Evolutionary conservation across 2,113 vertebrate species (phyloP).

Genomic region (Lophius piscatorius): DNA sequence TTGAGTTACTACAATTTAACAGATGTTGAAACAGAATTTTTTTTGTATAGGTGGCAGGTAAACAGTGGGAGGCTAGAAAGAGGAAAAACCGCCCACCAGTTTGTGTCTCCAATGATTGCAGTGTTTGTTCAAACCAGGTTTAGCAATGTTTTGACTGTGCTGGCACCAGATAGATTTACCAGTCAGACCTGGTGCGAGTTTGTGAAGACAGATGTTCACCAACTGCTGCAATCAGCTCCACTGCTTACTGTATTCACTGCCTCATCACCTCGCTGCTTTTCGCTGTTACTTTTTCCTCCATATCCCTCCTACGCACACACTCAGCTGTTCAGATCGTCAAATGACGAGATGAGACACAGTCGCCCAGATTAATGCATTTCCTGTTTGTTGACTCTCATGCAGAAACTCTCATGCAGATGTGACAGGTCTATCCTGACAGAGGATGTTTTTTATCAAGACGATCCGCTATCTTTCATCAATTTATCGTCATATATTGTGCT

Average conservation of each 20-base stretch:
- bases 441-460: too few species aligned
- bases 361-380: conserved; percentile 46
- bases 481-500: too few species aligned
- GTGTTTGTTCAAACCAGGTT: conserved; percentile 61
- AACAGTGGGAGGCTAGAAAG: conserved; percentile 60
- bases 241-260: conserved; percentile 12
- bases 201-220: conserved; percentile 61
- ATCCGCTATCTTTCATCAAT: too few species aligned
- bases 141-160: conserved; percentile 69
- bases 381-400: conserved; percentile 47
- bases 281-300: conserved; percentile 6
- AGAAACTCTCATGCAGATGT: conserved; percentile 31
- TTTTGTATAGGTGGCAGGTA: conserved; percentile 73
- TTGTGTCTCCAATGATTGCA: conserved; percentile 50
- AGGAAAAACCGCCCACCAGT: conserved; percentile 56
- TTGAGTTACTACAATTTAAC: conserved; percentile 44
- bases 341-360: conserved; percentile 10
- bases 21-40: conserved; percentile 65
- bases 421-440: too few species aligned
- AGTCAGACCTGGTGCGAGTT: conserved; percentile 16
- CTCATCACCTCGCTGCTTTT: conserved; percentile 3
- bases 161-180: conserved; percentile 65
- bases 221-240: conserved; percentile 19
- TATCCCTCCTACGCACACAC: neutral
- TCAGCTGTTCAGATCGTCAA: conserved; percentile 7